Evolutionary conservation across 2,797 vertebrate species (phyloP).

Genomic region (Danio aesculapii): DNA sequence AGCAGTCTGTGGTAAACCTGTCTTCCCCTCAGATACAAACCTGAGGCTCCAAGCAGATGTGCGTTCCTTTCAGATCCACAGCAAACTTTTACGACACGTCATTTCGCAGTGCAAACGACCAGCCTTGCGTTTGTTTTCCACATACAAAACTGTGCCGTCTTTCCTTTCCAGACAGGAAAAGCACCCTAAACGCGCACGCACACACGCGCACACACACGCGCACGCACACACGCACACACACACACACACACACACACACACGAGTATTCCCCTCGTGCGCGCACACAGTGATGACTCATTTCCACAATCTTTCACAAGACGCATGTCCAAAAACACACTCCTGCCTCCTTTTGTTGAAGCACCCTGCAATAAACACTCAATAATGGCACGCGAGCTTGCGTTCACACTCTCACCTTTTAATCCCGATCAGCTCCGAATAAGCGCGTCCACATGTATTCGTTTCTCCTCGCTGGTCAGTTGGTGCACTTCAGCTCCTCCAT

Average conservation of each 20-base stretch:
- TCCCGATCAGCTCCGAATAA: slow-evolving; percentile 77
- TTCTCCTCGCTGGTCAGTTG: slow-evolving; percentile 80
- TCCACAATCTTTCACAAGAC: slow-evolving; percentile 41
- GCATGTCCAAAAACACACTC: slow-evolving; percentile 13
- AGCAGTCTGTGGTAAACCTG: slow-evolving; percentile 34
- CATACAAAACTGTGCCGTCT: neutral
- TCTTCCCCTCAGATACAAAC: slow-evolving; percentile 13
- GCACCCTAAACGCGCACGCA: slow-evolving; percentile 18
- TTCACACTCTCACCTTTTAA: slow-evolving; percentile 82
- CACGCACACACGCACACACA: slow-evolving; percentile 1
- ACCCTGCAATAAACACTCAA: slow-evolving; percentile 13
- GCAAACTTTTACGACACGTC: slow-evolving; percentile 25
- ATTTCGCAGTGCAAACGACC: neutral
- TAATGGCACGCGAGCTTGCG: slow-evolving; percentile 22
- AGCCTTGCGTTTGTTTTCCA: neutral
- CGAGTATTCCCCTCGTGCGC: slow-evolving; percentile 43
- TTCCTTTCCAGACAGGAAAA: slow-evolving; percentile 20
- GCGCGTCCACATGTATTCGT: slow-evolving; percentile 70
- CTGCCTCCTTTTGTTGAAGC: slow-evolving; percentile 29
- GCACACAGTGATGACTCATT: slow-evolving; percentile 54
- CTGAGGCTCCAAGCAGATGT: slow-evolving; percentile 12
- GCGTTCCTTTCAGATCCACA: neutral
- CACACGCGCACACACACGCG: slow-evolving; percentile 22
- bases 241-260: slow-evolving; percentile 24
- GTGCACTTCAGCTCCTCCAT: slow-evolving; percentile 78